These are phyloP conservation scores for Cantharis flavilabris DNA, from an alignment of 2,888 invertebrate species.

Conservation along the genomic window DNA sequence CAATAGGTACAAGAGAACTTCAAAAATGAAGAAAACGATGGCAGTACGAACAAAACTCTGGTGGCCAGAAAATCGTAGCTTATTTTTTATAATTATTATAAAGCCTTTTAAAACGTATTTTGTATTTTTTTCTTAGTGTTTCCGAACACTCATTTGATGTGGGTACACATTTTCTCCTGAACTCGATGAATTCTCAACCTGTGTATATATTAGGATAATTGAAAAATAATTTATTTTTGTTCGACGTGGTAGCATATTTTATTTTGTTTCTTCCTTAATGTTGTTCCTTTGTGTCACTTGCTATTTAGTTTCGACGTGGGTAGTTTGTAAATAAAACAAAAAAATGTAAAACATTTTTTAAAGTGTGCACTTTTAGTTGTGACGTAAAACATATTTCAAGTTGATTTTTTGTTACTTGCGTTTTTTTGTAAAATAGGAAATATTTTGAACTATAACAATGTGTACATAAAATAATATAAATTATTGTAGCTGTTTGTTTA, in stretches of 20 bases:
- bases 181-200: slow-evolving; percentile 29
- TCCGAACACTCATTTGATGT: slow-evolving; percentile 31
- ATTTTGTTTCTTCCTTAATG: slow-evolving; percentile 1
- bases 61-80: not conserved
- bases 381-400: not conserved
- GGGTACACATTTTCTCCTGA: slow-evolving; percentile 6
- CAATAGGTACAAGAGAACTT: not conserved
- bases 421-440: not conserved
- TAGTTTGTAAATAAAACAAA: not conserved
- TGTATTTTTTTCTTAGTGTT: slow-evolving; percentile 26
- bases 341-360: not conserved
- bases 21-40: not conserved
- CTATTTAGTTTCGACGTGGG: not conserved
- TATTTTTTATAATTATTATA: not conserved
- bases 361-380: not conserved
- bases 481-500: slow-evolving; percentile 61
- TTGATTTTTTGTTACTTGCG: not conserved
- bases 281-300: not conserved
- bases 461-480: slow-evolving; percentile 6
- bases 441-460: not conserved
- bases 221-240: slow-evolving; percentile 18
- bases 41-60: not conserved
- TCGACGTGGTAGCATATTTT: not conserved
- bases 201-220: slow-evolving; percentile 23
- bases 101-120: not conserved